Evolutionary conservation across 2,888 invertebrate species (phyloP), one percentile per base, ranked within the genome.

Genomic region (Polyploca ridens): DNA sequence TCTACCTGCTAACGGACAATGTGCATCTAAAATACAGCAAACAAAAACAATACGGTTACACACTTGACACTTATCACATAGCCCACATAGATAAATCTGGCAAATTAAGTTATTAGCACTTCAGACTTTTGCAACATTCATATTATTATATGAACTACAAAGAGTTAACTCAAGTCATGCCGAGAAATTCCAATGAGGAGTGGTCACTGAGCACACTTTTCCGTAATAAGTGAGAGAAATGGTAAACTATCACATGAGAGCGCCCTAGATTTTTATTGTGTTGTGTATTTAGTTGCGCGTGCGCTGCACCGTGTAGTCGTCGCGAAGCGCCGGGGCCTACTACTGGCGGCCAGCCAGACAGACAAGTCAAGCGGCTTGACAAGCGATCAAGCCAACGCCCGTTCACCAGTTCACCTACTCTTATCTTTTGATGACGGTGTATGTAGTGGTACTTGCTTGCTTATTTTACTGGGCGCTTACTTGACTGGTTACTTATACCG

Each of bases 341-440:
- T 85, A 94, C 93, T 93, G 90, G 76, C 78, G 90, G 76, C 78
- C 67, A 68, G 78, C 71, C 80, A 80, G 82, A 81, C 86, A 81
- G 84, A 83, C 87, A 82, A 83, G 79, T 80, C 77, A 79, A 27
- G 27, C 27, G 27, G 27, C 27, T 27, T 27, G 27, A 27, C 27
- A 27, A 27, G 27, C 27, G 27, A 1, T 27, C 27, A 27, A 83
- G 89, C 85, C 89, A 89, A 90, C 89, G 90, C 90, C 91, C 92
- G 91, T 87, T 90, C 90, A 88, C 91, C 88, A 87, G 89, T 89
- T 89, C 89, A 88, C 90, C 89, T 88, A 89, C 88, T 90, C 87
- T 93, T 93, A 92, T 93, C 92, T 89, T 76, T 77, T 84, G 86
- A 88, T 86, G 88, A 84, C 86, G 83, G 82, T 81, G 81, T 83